Percentiles rank a stretch among this genome's conserved stretches.
Conservation (phyloP, 2,113 vertebrate genomes). For the Rana temporaria region DNA sequence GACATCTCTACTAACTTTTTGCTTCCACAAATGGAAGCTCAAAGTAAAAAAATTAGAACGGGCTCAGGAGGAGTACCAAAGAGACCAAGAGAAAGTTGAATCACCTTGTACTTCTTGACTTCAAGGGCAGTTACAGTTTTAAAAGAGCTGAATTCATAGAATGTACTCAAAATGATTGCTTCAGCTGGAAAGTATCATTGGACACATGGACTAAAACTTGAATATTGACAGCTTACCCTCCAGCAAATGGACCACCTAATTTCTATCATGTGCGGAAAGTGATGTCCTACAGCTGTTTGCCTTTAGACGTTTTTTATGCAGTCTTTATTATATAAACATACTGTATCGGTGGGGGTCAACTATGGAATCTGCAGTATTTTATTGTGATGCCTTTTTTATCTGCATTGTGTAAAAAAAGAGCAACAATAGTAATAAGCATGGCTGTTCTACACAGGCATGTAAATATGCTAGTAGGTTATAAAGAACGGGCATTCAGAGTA, state of each 20-base stretch:
- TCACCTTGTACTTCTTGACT: constrained; percentile 64
- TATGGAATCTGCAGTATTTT: neutral
- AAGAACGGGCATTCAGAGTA: too few relatives aligned
- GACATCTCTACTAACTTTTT: constrained; percentile 73
- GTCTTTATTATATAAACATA: neutral
- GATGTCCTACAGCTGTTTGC: neutral
- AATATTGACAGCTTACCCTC: neutral
- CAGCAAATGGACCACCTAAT: constrained; percentile 2
- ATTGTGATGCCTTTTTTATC: neutral
- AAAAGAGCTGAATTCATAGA: constrained; percentile 20
- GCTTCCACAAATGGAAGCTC: constrained; percentile 76
- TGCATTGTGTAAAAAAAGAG: neutral
- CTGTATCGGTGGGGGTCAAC: too few relatives aligned
- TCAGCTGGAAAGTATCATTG: neutral
- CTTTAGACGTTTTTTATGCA: neutral
- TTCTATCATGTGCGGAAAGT: neutral
- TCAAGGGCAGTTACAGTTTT: neutral
- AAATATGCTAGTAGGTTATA: neutral
- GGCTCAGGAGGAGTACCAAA: constrained; percentile 76
- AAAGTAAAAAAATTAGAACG: constrained; percentile 70
- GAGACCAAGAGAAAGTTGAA: constrained; percentile 69
- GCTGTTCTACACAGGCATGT: neutral
- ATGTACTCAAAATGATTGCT: constrained; percentile 3
- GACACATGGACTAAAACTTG: neutral
- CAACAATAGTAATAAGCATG: neutral